phyloP scores from a whole-genome alignment of 2,113 vertebrate species.

The Oceanodroma tethys region DNA sequence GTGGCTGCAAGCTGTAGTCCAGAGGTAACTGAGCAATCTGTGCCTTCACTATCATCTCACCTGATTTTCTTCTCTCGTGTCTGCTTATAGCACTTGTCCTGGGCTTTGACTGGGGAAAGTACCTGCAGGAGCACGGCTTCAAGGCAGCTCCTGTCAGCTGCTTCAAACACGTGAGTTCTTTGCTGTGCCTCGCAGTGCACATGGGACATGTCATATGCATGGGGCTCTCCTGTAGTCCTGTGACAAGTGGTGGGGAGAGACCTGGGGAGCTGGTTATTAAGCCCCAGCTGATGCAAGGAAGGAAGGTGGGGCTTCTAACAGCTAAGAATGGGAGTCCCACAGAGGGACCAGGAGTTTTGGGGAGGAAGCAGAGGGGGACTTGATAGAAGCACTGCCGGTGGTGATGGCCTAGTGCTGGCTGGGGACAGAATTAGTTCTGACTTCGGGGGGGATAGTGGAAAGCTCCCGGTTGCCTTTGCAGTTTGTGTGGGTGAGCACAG shows the following conservation, averaged over 20 bases:
- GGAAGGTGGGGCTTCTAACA: not conserved
- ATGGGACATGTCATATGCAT: accelerated
- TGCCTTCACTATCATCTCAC: not conserved
- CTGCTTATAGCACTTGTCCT: constrained; percentile 59
- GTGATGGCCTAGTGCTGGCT: not conserved
- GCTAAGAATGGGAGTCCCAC: not conserved
- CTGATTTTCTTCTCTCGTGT: not conserved
- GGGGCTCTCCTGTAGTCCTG: not conserved
- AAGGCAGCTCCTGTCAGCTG: constrained; percentile 87
- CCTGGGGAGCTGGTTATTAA: not conserved
- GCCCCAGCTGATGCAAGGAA: not conserved
- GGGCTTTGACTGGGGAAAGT: constrained; percentile 90
- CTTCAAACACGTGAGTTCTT: constrained; percentile 90
- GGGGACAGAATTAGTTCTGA: not conserved
- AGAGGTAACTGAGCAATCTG: not conserved
- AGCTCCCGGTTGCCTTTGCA: not conserved
- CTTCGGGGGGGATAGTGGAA: not conserved
- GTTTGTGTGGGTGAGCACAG: not conserved
- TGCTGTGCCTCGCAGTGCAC: not conserved
- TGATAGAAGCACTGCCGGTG: not conserved
- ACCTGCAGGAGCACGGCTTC: constrained; percentile 84
- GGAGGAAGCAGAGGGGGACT: not conserved
- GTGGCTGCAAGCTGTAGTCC: not conserved
- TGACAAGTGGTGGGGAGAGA: not conserved
- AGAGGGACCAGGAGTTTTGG: not conserved